Percentiles rank a stretch among this genome's conserved stretches.
These are phyloP conservation scores for Galaxea fascicularis DNA, from an alignment of 92 coral and sea anemone species.

Conservation along the genomic window DNA sequence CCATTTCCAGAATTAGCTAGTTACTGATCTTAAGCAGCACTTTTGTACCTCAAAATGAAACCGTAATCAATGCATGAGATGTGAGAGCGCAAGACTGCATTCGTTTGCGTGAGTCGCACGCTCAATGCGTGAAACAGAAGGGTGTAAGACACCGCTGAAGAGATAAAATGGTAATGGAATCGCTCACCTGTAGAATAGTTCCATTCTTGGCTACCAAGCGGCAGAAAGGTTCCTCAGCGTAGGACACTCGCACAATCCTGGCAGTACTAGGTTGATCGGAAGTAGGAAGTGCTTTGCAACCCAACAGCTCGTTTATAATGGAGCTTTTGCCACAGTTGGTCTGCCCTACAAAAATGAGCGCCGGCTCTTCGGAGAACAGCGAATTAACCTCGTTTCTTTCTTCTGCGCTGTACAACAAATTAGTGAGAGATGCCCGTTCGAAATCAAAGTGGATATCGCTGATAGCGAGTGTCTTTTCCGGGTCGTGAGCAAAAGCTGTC, in stretches of 20 bases:
- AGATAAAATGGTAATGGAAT: background rate
- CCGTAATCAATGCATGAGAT: no score
- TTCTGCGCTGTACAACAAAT: conserved; percentile 54
- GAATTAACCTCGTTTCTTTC: conserved; percentile 60
- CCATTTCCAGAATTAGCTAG: no score
- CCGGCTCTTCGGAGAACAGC: conserved; percentile 65
- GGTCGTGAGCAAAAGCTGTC: conserved; percentile 2
- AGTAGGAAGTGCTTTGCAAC: conserved; percentile 65
- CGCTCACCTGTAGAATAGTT: background rate
- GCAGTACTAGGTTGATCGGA: conserved; percentile 82
- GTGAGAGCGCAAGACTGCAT: no score
- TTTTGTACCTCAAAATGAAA: no score
- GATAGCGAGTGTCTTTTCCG: conserved; percentile 15
- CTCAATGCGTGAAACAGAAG: no score
- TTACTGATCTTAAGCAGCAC: no score
- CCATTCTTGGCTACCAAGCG: conserved; percentile 46
- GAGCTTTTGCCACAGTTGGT: conserved; percentile 86
- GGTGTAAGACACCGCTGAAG: no score
- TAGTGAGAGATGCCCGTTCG: conserved; percentile 23
- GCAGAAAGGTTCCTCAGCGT: conserved; percentile 64
- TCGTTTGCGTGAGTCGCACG: no score
- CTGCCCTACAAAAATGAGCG: conserved; percentile 77
- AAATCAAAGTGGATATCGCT: conserved; percentile 17
- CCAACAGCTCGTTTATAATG: conserved; percentile 71
- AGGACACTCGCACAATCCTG: conserved; percentile 69